Evolutionary conservation across 2,113 vertebrate genomes (phyloP), one percentile per base, ranked within the genome.

Genomic region (Peucedramus taeniatus): DNA sequence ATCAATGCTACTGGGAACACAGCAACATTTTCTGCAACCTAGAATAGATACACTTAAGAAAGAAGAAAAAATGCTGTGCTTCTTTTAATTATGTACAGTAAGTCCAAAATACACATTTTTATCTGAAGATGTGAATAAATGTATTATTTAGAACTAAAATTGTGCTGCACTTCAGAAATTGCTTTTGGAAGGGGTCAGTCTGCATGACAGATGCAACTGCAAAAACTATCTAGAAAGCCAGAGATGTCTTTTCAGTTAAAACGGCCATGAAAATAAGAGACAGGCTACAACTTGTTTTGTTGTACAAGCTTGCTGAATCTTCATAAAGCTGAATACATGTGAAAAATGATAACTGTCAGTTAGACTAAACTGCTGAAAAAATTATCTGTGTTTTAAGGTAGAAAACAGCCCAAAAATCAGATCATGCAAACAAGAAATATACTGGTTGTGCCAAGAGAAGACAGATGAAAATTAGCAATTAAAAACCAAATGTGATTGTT

Each of bases 401-500:
- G 63, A 83, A 93, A 91, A 37, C 70, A 92, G 50, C 7, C 30
- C 14, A 87, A 83, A 83, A 81, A 70, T 40, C 21, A 56, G 59
- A 87, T 51, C 13, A 89, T 13, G 19, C 72, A 35, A 94, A 88
- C 15, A 90, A 49, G 26, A 93, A 92, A 74, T 59, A 63, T 9
- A 83, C 89, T 37, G n/a, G 37, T 27, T 56, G 28, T 70, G 39
- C 64, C 54, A 72, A 87, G 66, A 51, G 40, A 40, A 82, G 54
- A 47, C 35, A 61, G 79, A 96, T 79, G 35, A 37, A 96, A 94
- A 97, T 85, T 86, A 91, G 23, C 31, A 86, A 93, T 89, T 85
- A 89, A 79, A 82, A 90, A 15, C 3, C 24, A 75, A 85, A 84
- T 39, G 30, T 83, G 31, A 74, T 28, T 74, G 45, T 71, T 88